phyloP scores from a whole-genome alignment of 2,113 vertebrate genomes.

The Spilogale gracilis region DNA sequence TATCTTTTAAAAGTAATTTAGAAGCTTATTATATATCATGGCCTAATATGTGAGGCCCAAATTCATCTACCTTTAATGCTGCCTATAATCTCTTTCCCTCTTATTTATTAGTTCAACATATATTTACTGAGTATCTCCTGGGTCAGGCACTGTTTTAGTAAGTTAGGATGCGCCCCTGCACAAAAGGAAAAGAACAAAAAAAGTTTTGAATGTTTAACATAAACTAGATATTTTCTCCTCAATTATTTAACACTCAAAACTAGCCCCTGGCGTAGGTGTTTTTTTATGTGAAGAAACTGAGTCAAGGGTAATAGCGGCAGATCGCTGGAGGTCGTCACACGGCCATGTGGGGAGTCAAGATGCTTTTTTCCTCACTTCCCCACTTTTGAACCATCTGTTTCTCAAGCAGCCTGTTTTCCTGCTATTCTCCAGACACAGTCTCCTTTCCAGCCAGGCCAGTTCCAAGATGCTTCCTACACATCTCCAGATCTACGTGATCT shows the following conservation, averaged over 20 bases:
- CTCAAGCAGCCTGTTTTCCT: not conserved
- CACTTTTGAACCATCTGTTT: not conserved
- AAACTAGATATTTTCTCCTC: not conserved
- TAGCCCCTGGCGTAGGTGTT: not conserved
- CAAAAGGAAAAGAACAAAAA: not conserved
- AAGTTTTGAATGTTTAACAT: not conserved
- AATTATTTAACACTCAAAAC: not conserved
- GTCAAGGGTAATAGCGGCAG: not conserved
- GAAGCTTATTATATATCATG: not conserved
- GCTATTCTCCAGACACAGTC: not conserved
- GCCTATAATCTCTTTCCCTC: not conserved
- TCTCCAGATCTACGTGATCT: not conserved
- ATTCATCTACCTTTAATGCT: not conserved
- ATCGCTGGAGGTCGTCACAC: not conserved
- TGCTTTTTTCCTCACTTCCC: not conserved
- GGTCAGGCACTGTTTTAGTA: not conserved
- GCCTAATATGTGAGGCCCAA: not conserved
- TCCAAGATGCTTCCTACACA: not conserved
- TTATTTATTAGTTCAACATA: not conserved
- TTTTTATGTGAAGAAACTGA: not conserved
- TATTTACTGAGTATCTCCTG: not conserved
- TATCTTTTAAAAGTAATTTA: constrained; percentile 28
- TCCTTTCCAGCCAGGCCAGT: not conserved
- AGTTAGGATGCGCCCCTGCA: not conserved
- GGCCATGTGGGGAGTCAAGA: not conserved